Percentiles rank a stretch among this genome's conserved stretches.
Conservation (phyloP, 2,113 vertebrate species). For the Amphiprion ocellaris region DNA sequence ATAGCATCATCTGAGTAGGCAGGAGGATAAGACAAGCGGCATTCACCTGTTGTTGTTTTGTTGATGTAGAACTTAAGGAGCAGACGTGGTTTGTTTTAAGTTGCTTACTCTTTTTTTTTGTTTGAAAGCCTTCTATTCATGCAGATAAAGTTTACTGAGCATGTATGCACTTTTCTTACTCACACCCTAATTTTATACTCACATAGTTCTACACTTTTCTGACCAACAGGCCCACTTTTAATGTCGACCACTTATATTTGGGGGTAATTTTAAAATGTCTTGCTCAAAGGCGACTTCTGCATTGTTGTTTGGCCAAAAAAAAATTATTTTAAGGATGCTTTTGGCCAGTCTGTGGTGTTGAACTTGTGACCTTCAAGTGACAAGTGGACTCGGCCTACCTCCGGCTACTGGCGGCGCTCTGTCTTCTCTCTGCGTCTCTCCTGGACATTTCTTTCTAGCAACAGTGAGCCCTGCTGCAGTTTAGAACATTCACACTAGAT, state of each 20-base stretch:
- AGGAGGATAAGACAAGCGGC: slow-evolving; percentile 63
- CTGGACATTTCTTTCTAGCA: slow-evolving; percentile 68
- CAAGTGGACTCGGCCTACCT: slow-evolving; percentile 48
- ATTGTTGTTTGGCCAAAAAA: slow-evolving; percentile 52
- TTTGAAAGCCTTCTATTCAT: slow-evolving; percentile 31
- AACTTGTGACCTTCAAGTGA: slow-evolving; percentile 75
- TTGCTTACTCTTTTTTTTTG: slow-evolving; percentile 11
- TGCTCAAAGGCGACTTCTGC: slow-evolving; percentile 40
- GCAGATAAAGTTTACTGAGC: slow-evolving; percentile 61
- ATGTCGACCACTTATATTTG: slow-evolving; percentile 22
- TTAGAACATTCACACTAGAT: slow-evolving; percentile 76
- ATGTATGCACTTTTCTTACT: slow-evolving; percentile 53
- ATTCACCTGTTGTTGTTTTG: slow-evolving; percentile 74
- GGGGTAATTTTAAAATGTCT: slow-evolving; percentile 27
- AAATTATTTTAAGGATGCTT: slow-evolving; percentile 12
- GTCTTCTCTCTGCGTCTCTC: slow-evolving; percentile 55
- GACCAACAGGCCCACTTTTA: background rate
- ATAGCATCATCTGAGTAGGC: slow-evolving; percentile 39
- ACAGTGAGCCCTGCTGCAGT: slow-evolving; percentile 65
- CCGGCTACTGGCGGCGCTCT: slow-evolving; percentile 53
- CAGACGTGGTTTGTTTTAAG: slow-evolving; percentile 53
- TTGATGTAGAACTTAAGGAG: slow-evolving; percentile 48
- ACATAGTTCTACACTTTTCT: slow-evolving; percentile 15
- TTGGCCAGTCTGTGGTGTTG: slow-evolving; percentile 16
- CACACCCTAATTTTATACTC: slow-evolving; percentile 20